phyloP scores from a whole-genome alignment of 2,113 vertebrate genomes.

The Lonchura striata region DNA sequence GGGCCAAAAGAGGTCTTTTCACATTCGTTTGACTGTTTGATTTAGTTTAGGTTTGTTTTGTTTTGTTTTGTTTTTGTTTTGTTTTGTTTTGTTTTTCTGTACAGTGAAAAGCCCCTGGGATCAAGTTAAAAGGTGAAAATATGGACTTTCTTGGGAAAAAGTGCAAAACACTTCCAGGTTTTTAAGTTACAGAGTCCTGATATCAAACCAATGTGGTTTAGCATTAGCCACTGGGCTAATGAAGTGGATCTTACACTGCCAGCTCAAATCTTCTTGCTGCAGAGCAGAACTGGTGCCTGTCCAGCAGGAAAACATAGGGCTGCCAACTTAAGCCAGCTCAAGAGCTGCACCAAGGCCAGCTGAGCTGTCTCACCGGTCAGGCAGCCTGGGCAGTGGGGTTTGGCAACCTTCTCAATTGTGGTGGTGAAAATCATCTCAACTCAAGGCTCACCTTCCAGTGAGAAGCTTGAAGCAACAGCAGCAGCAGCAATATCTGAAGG shows the following conservation, averaged over 20 bases:
- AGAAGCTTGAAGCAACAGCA: background rate
- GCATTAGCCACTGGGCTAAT: background rate
- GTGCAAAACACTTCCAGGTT: background rate
- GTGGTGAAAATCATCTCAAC: background rate
- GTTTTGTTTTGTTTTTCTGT: background rate
- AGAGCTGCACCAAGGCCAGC: background rate
- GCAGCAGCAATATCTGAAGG: background rate
- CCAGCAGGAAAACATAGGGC: fast-evolving
- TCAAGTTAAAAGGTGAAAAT: background rate
- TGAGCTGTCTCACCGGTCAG: background rate
- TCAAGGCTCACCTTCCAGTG: background rate
- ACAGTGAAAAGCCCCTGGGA: background rate
- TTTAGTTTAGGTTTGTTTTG: background rate
- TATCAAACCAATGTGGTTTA: background rate
- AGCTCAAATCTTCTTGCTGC: background rate
- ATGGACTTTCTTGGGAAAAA: background rate
- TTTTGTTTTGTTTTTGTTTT: no score
- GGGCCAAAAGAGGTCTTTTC: background rate
- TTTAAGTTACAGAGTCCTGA: background rate
- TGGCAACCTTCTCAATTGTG: fast-evolving
- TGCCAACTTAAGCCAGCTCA: background rate
- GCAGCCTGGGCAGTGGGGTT: background rate
- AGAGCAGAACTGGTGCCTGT: background rate
- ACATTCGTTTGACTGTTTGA: background rate
- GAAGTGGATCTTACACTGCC: background rate